Percentiles rank a stretch among this genome's conserved stretches.
Evolutionary conservation across 2,113 vertebrate species (phyloP).

Genomic region (Charadrius vociferus): DNA sequence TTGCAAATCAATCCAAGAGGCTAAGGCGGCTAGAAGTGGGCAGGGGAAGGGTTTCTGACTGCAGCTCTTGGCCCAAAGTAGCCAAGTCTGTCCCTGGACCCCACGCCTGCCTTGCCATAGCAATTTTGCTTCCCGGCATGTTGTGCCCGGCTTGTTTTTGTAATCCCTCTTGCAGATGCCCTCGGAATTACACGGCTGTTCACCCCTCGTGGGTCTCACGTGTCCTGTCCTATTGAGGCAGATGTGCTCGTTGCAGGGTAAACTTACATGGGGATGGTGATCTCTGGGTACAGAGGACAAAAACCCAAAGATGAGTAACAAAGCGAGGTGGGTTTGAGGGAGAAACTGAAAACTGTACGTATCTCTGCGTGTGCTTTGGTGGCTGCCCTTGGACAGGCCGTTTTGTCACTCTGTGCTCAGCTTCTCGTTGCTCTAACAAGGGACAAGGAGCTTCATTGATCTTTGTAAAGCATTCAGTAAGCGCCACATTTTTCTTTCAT

Average conservation of each 20-base stretch:
- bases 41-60: neutral
- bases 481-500: neutral
- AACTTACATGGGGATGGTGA: neutral
- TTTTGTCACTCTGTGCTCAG: neutral
- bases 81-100: neutral
- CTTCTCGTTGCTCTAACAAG: neutral
- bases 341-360: neutral
- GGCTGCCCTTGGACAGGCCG: neutral
- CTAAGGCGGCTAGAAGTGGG: neutral
- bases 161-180: neutral
- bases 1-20: neutral
- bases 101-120: neutral
- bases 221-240: neutral
- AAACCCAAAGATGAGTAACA: neutral
- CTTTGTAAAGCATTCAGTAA: neutral
- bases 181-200: neutral
- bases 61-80: neutral
- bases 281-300: neutral
- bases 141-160: neutral
- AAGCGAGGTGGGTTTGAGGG: neutral
- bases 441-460: neutral
- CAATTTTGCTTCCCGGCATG: neutral
- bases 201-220: rapidly evolving
- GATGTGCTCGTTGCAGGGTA: neutral
- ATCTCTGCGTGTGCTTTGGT: neutral